Evolutionary conservation across 2,113 vertebrate species (phyloP), one percentile per base, ranked within the genome.

Genomic region (Arothron firmamentum): DNA sequence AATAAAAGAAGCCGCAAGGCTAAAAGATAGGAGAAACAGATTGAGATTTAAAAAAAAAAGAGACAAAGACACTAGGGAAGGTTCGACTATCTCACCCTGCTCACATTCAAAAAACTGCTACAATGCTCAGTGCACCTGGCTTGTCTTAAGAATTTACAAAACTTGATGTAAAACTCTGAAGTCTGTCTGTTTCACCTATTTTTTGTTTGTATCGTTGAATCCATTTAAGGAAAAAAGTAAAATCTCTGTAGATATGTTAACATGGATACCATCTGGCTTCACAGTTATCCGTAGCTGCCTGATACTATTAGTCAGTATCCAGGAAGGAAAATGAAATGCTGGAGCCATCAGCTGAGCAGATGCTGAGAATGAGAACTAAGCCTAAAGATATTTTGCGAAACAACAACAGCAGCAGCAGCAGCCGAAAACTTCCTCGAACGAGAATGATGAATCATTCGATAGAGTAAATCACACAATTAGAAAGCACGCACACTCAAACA

Each of bases 271-370:
- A 78, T 80, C 66, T 80, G 79, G 61, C 25, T 61, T 42, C 20
- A 43, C 50, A 17, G 58, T 67, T 52, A 67, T 54, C 66, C 78
- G 54, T 28, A 58, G 60, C 69, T 71, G 42, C 64, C 74, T 2
- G 65, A 56, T 68, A 70, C 52, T 73, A 57, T 75, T 28, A 51
- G 63, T 76, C 50, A 55, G 41, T 52, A 60, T 41, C 58, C 63
- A 59, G 47, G 58, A 69, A 66, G 52, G 49, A 51, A 56, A 64
- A 74, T 71, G 56, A 71, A 64, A 74, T 56, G 38, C 56, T 56
- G 58, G 69, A 80, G 78, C 54, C 62, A 64, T 74, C 57, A 74
- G 52, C 47, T 66, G 72, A 56, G 41, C 71, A 81, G 82, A 84
- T 81, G 76, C 69, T 71, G 79, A 38, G 12, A 10, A 52, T 13